A percentile compares a stretch with the other conserved stretches of the same genome.
Conservation (phyloP, 2,888 invertebrate genomes). For the Sarcophaga variegata region DNA sequence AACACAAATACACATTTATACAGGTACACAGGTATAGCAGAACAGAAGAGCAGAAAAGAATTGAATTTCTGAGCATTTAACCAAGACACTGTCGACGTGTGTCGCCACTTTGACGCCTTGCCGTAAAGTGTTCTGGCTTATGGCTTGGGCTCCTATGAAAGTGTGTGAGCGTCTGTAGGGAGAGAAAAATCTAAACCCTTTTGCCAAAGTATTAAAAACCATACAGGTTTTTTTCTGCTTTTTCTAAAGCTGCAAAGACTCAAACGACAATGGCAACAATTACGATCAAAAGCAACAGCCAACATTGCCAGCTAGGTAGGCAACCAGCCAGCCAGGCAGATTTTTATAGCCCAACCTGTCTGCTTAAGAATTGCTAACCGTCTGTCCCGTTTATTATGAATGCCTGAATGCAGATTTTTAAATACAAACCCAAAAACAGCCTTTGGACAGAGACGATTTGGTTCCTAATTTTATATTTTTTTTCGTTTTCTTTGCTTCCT, state of each 20-base stretch:
- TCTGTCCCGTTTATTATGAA: conserved; percentile 52
- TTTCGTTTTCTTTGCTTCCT: conserved; percentile 19
- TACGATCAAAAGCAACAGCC: background rate
- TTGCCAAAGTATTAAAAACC: conserved; percentile 20
- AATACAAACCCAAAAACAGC: conserved; percentile 16
- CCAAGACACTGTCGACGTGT: conserved; percentile 67
- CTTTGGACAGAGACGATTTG: conserved; percentile 19
- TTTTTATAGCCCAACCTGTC: conserved; percentile 59
- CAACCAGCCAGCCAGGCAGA: conserved; percentile 23
- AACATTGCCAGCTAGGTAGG: no score
- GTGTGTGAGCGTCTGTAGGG: background rate
- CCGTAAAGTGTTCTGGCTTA: conserved; percentile 61
- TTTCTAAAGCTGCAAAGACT: conserved; percentile 10
- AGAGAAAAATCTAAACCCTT: conserved; percentile 11
- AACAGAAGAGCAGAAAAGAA: background rate
- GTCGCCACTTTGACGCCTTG: conserved; percentile 73
- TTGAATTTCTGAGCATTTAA: conserved; percentile 57
- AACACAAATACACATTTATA: background rate
- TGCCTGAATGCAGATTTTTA: conserved; percentile 49
- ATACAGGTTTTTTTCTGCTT: conserved; percentile 37
- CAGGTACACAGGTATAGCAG: no score
- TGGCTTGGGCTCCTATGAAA: background rate
- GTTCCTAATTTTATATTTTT: background rate
- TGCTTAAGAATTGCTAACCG: conserved; percentile 29
- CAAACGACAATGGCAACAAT: background rate